These are phyloP conservation scores for Aphidius gifuensis DNA, from an alignment of 1,140 invertebrate genomes.

Conservation along the genomic window DNA sequence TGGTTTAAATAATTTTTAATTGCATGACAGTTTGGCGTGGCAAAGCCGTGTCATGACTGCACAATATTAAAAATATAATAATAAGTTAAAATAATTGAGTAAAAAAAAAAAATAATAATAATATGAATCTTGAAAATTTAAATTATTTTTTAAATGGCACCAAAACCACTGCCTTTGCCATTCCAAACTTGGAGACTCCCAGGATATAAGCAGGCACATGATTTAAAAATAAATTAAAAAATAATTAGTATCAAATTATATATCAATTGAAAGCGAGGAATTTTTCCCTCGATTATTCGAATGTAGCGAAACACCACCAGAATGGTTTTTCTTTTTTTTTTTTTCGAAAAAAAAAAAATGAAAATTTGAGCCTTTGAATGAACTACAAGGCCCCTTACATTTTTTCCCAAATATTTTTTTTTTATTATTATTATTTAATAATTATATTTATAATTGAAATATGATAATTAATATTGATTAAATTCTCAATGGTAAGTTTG, in stretches of 20 bases:
- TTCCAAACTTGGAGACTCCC: slow-evolving; percentile 61
- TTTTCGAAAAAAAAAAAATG: no score
- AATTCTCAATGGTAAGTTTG: slow-evolving; percentile 4
- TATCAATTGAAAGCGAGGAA: slow-evolving; percentile 46
- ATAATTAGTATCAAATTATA: slow-evolving; percentile 21
- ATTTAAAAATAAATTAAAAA: neutral
- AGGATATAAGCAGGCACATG: slow-evolving; percentile 60
- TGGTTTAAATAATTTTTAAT: slow-evolving; percentile 31
- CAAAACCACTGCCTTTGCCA: slow-evolving; percentile 69
- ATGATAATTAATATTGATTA: neutral
- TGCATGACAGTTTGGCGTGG: slow-evolving; percentile 57
- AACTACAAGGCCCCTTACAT: slow-evolving; percentile 17
- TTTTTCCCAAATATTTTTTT: slow-evolving; percentile 13
- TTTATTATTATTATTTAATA: slow-evolving; percentile 1
- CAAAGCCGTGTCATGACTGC: slow-evolving; percentile 55
- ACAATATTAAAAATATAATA: slow-evolving; percentile 31
- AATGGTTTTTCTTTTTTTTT: slow-evolving; percentile 21
- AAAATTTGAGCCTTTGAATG: slow-evolving; percentile 47
- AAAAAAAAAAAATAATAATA: slow-evolving; percentile 19
- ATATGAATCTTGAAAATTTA: neutral
- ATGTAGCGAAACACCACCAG: slow-evolving; percentile 23
- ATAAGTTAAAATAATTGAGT: slow-evolving; percentile 5
- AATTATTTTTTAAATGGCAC: slow-evolving; percentile 58
- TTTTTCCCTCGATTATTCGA: slow-evolving; percentile 25
- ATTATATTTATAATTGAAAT: neutral